These are phyloP conservation scores for Pogonocherus hispidulus DNA, from an alignment of 2,888 invertebrate genomes.

Conservation along the genomic window DNA sequence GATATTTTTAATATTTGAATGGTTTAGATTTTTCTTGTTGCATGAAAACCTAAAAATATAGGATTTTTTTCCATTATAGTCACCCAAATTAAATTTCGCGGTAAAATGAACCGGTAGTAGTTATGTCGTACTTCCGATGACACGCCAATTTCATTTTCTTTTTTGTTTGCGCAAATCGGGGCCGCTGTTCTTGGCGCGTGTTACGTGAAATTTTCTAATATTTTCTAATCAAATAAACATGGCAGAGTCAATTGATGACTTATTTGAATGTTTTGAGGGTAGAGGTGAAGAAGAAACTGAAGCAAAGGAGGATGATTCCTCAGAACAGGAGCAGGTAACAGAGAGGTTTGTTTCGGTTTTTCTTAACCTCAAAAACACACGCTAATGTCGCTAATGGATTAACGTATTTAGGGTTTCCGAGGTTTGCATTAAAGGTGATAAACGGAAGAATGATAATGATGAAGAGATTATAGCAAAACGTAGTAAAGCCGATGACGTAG, in stretches of 20 bases:
- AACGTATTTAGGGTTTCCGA: constrained; percentile 48
- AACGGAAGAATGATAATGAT: constrained; percentile 59
- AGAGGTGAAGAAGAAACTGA: constrained; percentile 47
- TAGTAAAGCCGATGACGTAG: constrained; percentile 60
- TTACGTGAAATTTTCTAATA: constrained; percentile 30
- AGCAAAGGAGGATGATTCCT: constrained; percentile 41
- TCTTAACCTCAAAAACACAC: constrained; percentile 57
- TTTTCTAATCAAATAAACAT: constrained; percentile 50
- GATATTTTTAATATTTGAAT: too few relatives aligned
- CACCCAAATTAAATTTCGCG: too few relatives aligned
- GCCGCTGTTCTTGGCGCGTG: constrained; percentile 49
- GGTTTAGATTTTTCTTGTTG: too few relatives aligned
- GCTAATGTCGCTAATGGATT: constrained; percentile 33
- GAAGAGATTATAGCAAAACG: constrained; percentile 56
- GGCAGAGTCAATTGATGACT: constrained; percentile 66
- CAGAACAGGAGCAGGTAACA: constrained; percentile 42
- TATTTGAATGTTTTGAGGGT: constrained; percentile 67
- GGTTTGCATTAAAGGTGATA: constrained; percentile 54
- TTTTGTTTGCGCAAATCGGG: constrained; percentile 43
- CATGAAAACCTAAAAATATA: too few relatives aligned
- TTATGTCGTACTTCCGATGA: constrained; percentile 36
- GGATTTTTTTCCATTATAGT: too few relatives aligned
- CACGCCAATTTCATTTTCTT: constrained; percentile 38
- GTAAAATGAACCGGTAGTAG: constrained; percentile 30
- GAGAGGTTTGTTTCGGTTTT: constrained; percentile 50